These are phyloP conservation scores for Lynx canadensis DNA, from an alignment of 2,113 vertebrate genomes.

Conservation along the genomic window DNA sequence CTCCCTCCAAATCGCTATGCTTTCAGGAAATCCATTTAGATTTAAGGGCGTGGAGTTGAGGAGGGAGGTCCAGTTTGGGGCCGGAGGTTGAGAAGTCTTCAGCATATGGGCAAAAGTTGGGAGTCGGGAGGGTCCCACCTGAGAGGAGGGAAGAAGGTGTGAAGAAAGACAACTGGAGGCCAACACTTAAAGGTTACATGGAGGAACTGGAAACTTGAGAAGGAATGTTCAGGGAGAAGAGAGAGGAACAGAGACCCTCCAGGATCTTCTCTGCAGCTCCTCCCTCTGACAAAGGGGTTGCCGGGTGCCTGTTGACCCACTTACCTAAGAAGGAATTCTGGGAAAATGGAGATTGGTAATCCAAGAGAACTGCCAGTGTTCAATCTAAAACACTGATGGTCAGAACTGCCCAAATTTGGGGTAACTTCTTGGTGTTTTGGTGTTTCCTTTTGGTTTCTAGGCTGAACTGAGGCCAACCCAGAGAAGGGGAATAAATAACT, in stretches of 20 bases:
- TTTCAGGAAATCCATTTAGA: neutral
- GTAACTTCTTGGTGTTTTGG: neutral
- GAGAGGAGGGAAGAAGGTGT: neutral
- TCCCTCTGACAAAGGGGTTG: too few relatives aligned
- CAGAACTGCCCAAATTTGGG: neutral
- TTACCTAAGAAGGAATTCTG: neutral
- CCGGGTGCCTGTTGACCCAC: too few relatives aligned
- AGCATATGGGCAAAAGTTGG: rapidly evolving
- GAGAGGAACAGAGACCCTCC: neutral
- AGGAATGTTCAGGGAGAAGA: neutral
- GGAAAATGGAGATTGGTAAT: neutral
- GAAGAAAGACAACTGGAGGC: neutral
- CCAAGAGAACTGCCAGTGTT: neutral
- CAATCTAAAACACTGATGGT: neutral
- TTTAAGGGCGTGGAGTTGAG: neutral
- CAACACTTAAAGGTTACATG: neutral
- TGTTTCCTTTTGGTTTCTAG: neutral
- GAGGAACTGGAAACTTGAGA: neutral
- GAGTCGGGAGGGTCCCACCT: neutral
- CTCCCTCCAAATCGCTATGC: neutral
- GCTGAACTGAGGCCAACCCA: neutral
- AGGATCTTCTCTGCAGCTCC: rapidly evolving
- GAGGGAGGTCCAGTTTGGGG: neutral
- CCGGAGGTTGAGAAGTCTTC: neutral
- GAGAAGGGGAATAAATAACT: neutral